Percentiles rank a stretch among this genome's conserved stretches.
Conservation (phyloP, 2,797 vertebrate species). For the Premnoplex brunnescens region DNA sequence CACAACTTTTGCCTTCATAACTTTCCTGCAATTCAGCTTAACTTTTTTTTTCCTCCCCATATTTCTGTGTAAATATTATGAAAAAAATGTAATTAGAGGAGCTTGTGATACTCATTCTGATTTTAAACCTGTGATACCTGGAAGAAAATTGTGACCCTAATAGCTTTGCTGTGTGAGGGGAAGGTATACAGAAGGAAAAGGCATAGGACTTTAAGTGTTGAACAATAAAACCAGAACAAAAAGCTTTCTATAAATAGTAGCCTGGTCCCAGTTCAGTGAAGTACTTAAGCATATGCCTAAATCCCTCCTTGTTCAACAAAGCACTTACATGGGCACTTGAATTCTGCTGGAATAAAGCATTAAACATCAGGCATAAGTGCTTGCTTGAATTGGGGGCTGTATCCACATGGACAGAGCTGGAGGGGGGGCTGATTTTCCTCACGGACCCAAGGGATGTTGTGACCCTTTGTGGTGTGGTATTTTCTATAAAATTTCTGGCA, state of each 20-base stretch:
- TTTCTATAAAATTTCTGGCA: neutral
- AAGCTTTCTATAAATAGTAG: slow-evolving; percentile 54
- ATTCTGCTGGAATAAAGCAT: slow-evolving; percentile 1
- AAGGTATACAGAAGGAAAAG: slow-evolving; percentile 27
- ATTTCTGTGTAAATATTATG: neutral
- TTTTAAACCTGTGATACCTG: neutral
- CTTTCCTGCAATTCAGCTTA: neutral
- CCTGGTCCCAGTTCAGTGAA: slow-evolving; percentile 16
- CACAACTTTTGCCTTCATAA: neutral
- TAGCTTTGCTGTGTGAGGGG: neutral
- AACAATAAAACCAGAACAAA: slow-evolving; percentile 48
- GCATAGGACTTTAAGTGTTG: neutral
- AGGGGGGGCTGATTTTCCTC: neutral
- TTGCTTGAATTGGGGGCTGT: neutral
- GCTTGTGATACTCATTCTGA: neutral
- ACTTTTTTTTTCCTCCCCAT: rapidly evolving
- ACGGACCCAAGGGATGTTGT: neutral
- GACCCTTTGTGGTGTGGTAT: neutral
- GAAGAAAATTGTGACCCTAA: neutral
- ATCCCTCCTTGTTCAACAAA: slow-evolving; percentile 39
- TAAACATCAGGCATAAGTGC: neutral
- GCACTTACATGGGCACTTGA: slow-evolving; percentile 17
- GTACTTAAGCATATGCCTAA: slow-evolving; percentile 52
- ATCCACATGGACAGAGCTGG: neutral
- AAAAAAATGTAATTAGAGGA: neutral